Conservation (phyloP, 2,797 vertebrate genomes). For the Potorous gilbertii region DNA sequence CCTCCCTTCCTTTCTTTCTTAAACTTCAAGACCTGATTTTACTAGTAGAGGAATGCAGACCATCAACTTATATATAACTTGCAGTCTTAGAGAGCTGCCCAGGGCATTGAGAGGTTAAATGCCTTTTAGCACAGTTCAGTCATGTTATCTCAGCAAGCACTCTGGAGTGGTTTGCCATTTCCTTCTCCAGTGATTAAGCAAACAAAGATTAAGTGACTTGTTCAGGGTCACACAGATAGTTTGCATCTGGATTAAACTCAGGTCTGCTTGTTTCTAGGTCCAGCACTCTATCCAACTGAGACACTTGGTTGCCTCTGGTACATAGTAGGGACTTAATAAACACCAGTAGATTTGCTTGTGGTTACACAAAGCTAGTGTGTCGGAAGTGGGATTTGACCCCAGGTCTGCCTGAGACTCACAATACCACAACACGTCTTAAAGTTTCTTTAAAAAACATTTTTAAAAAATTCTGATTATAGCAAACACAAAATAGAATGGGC, state of each 20-base stretch:
- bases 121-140: not conserved
- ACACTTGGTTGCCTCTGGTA: not conserved
- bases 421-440: too few species aligned
- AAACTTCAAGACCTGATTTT: not conserved
- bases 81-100: not conserved
- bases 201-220: not conserved
- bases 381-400: not conserved
- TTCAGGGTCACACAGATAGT: too few species aligned
- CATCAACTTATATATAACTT: not conserved
- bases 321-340: not conserved
- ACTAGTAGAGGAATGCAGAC: not conserved
- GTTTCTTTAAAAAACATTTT: not conserved
- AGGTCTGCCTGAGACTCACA: not conserved
- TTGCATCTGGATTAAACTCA: too few species aligned
- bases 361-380: not conserved
- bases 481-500: not conserved
- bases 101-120: not conserved
- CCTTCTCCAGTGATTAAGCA: not conserved
- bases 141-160: not conserved
- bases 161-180: not conserved
- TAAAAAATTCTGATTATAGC: not conserved
- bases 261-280: too few species aligned
- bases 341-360: not conserved
- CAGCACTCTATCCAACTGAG: not conserved
- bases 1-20: too few species aligned